A percentile compares a stretch with the other conserved stretches of the same genome.
These are phyloP conservation scores for Montipora capitata DNA, from an alignment of 92 coral and sea anemone species.

Conservation along the genomic window DNA sequence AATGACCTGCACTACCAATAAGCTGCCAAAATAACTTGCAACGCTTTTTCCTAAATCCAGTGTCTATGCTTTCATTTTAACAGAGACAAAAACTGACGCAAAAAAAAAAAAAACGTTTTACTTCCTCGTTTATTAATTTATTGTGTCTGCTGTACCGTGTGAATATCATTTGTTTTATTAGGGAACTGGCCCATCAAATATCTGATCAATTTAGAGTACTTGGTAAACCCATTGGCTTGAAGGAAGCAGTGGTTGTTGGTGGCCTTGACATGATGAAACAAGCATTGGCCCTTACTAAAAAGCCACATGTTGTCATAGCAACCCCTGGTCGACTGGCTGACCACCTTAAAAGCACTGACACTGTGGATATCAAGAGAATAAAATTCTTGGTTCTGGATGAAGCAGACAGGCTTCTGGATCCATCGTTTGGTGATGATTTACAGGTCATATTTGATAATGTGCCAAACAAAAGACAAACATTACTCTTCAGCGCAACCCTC, in stretches of 20 bases:
- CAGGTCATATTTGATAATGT: constrained; percentile 89
- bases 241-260: constrained; percentile 89
- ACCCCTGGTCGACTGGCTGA: constrained; percentile 99
- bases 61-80: too few species aligned
- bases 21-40: too few species aligned
- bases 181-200: constrained; percentile 97
- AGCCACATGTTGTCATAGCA: constrained; percentile 99
- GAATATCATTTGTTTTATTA: neutral
- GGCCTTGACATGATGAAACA: constrained; percentile 99
- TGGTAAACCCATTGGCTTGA: constrained; percentile 94
- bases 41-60: too few species aligned
- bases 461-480: constrained; percentile 92
- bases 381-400: constrained; percentile 95
- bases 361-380: constrained; percentile 80
- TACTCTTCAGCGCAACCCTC: constrained; percentile 96
- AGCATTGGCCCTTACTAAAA: constrained; percentile 84
- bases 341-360: constrained; percentile 97
- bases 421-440: constrained; percentile 95
- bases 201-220: constrained; percentile 95
- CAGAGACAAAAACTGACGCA: too few species aligned
- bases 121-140: neutral
- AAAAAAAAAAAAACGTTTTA: too few species aligned
- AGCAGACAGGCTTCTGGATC: constrained; percentile 95
- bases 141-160: too few species aligned
- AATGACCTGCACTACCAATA: too few species aligned